Evolutionary conservation across 2,797 vertebrate genomes (phyloP).

Genomic region (Coendou prehensilis): DNA sequence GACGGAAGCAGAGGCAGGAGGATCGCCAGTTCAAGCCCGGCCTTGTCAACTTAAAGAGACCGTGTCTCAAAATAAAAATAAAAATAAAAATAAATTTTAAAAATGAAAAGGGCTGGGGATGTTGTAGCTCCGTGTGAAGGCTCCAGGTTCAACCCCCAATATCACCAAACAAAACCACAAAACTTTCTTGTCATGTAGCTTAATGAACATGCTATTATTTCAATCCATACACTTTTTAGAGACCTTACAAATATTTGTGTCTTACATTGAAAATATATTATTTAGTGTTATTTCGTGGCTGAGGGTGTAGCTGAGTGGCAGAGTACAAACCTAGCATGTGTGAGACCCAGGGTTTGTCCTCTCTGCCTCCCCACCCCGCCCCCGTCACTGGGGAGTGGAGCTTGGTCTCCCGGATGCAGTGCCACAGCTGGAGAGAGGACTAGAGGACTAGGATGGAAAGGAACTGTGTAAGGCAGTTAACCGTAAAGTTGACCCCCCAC

Average conservation of each 20-base stretch:
- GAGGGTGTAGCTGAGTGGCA: background rate
- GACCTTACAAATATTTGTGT: constrained; percentile 37
- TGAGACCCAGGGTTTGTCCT: background rate
- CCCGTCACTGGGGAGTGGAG: background rate
- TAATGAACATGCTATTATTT: constrained; percentile 12
- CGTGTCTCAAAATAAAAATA: background rate
- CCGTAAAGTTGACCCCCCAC: background rate
- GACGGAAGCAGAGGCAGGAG: background rate
- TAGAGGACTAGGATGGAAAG: background rate
- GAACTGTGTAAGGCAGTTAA: background rate
- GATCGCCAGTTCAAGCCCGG: background rate
- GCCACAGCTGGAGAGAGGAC: background rate
- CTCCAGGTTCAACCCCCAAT: too few species aligned
- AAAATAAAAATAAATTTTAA: background rate
- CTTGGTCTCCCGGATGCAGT: background rate
- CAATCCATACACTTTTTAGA: background rate
- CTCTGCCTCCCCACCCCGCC: background rate
- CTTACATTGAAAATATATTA: constrained; percentile 31
- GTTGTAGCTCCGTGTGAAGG: background rate
- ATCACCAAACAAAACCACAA: background rate
- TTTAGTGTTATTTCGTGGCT: background rate
- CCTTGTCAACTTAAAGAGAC: background rate
- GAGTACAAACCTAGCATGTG: background rate
- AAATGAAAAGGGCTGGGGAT: background rate
- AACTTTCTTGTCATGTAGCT: background rate